A percentile compares a stretch with the other conserved stretches of the same genome.
These are phyloP conservation scores for Drosophila peninsularis DNA, from an alignment of 2,888 invertebrate genomes.

Conservation along the genomic window DNA sequence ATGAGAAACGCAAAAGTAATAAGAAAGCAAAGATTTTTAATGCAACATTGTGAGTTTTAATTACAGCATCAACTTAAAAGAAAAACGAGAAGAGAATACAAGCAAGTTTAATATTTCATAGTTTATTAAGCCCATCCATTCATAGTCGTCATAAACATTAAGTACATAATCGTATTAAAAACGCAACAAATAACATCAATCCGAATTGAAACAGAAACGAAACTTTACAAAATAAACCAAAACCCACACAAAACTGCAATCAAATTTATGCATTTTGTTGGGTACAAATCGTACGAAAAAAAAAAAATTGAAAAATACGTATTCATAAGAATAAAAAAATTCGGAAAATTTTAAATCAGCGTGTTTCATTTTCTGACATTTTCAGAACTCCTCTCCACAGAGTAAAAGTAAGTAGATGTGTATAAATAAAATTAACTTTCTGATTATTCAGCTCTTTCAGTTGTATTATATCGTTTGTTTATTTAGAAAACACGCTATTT, in stretches of 20 bases:
- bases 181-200: conserved; percentile 44
- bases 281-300: conserved; percentile 50
- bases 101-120: conserved; percentile 76
- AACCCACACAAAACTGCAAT: conserved; percentile 51
- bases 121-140: conserved; percentile 79
- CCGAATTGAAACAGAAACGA: conserved; percentile 57
- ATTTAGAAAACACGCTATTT: conserved; percentile 30
- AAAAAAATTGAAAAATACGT: conserved; percentile 55
- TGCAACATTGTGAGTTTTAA: conserved; percentile 74
- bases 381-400: background rate
- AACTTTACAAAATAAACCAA: conserved; percentile 35
- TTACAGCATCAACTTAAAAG: conserved; percentile 61
- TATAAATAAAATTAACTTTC: background rate
- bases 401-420: conserved; percentile 2
- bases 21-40: conserved; percentile 74
- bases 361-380: conserved; percentile 38
- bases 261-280: conserved; percentile 55
- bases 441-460: background rate
- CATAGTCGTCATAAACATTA: conserved; percentile 77
- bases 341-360: conserved; percentile 58
- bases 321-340: conserved; percentile 65
- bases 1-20: conserved; percentile 38
- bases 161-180: conserved; percentile 61
- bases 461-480: conserved; percentile 11
- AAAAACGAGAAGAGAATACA: conserved; percentile 34